Evolutionary conservation across 2,113 vertebrate species (phyloP).

Genomic region (Spilogale gracilis): DNA sequence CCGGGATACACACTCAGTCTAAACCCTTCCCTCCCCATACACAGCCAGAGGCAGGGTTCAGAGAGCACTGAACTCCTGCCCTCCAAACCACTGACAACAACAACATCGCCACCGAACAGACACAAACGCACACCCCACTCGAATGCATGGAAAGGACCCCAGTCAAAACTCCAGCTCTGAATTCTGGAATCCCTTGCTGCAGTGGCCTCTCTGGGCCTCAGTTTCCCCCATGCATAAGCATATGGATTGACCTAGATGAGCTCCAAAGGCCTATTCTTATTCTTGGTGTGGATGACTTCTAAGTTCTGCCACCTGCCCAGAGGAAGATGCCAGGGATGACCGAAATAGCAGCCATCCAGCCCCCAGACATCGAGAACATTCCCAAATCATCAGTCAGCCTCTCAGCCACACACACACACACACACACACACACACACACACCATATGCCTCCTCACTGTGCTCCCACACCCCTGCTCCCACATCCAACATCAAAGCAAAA

Average conservation of each 20-base stretch:
- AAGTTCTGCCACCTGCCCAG: slow-evolving; percentile 40
- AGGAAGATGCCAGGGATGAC: slow-evolving; percentile 38
- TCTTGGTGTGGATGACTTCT: slow-evolving; percentile 1
- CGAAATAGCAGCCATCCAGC: slow-evolving; percentile 17
- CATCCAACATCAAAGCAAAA: slow-evolving; percentile 75
- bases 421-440: not conserved
- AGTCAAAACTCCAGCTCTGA: not conserved
- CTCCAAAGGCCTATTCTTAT: not conserved
- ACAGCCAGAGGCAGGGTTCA: not conserved
- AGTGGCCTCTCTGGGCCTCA: not conserved
- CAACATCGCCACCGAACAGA: no score
- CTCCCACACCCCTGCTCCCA: slow-evolving; percentile 65
- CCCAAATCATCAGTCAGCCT: not conserved
- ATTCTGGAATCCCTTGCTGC: not conserved
- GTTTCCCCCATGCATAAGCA: not conserved
- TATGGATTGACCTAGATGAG: not conserved
- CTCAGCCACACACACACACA: not conserved
- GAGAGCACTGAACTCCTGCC: not conserved
- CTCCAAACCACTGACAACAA: not conserved
- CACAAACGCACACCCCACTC: not conserved
- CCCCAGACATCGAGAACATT: slow-evolving; percentile 44
- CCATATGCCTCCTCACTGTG: slow-evolving; percentile 80
- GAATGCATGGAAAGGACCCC: not conserved
- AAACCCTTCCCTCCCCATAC: not conserved
- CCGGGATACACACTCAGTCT: no score